Evolutionary conservation across 2,113 vertebrate species (phyloP).

Genomic region (Speoplatyrhinus poulsoni): DNA sequence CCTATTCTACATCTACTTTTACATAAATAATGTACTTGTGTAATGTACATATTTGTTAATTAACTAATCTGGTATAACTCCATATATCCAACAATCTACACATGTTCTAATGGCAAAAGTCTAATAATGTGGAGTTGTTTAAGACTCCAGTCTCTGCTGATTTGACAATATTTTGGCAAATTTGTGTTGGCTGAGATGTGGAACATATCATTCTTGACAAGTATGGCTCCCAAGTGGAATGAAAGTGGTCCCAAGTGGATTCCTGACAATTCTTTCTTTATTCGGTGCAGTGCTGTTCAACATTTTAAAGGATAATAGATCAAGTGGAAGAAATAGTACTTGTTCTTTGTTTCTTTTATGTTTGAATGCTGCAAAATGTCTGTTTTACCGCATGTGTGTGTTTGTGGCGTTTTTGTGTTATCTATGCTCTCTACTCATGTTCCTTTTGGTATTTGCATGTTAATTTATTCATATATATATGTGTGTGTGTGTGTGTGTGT

Average conservation of each 20-base stretch:
- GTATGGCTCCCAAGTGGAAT: no score
- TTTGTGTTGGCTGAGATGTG: no score
- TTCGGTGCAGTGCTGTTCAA: conserved; percentile 19
- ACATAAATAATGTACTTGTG: not conserved
- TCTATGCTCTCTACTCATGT: conserved; percentile 12
- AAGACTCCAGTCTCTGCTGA: no score
- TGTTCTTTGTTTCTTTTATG: conserved; percentile 35
- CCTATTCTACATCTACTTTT: no score
- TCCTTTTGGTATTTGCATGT: conserved; percentile 31
- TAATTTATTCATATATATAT: not conserved
- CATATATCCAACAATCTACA: no score
- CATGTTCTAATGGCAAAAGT: no score
- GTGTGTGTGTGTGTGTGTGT: conserved; percentile 20
- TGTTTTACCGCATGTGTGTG: not conserved
- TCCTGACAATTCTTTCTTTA: not conserved
- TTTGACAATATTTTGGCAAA: no score
- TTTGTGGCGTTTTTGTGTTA: conserved; percentile 2
- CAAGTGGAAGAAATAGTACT: conserved; percentile 29
- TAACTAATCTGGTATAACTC: no score
- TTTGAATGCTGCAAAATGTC: conserved; percentile 8
- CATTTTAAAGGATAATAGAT: conserved; percentile 38
- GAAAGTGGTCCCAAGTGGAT: no score
- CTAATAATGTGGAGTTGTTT: no score
- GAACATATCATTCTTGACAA: no score
- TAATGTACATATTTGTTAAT: no score